Evolutionary conservation across 2,888 invertebrate species (phyloP).

Genomic region (Eulithis testata): DNA sequence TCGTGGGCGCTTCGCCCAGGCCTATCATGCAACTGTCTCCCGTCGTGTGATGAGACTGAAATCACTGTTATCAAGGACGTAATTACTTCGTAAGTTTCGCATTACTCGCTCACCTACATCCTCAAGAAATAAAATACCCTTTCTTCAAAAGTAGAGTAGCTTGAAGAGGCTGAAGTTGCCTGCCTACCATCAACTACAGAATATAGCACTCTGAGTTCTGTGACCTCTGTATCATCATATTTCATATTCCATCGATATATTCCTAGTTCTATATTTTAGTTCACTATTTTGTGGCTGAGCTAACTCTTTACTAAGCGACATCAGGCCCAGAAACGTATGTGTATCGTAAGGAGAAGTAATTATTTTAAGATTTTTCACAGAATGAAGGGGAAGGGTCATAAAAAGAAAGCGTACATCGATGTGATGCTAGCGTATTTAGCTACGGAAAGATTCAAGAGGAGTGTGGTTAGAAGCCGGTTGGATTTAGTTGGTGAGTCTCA

Average conservation of each 20-base stretch:
- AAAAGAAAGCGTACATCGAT: constrained; percentile 75
- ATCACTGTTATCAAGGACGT: constrained; percentile 86
- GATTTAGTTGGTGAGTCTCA: constrained; percentile 85
- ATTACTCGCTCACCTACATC: no score
- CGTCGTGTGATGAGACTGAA: constrained; percentile 89
- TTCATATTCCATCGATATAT: no score
- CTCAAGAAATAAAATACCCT: no score
- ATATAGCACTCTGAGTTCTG: no score
- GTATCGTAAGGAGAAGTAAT: not conserved
- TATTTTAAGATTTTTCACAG: constrained; percentile 38
- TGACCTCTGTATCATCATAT: no score
- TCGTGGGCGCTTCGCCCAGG: constrained; percentile 86
- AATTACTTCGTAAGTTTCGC: constrained; percentile 58
- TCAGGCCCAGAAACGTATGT: no score
- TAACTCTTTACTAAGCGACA: no score
- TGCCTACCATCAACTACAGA: no score
- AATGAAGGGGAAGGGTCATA: constrained; percentile 60
- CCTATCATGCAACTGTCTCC: constrained; percentile 87
- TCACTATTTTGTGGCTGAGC: no score
- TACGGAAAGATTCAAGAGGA: constrained; percentile 86
- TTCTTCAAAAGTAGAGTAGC: no score
- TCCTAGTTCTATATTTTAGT: no score
- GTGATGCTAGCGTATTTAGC: constrained; percentile 85
- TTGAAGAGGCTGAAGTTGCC: no score
- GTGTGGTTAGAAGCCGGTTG: constrained; percentile 86